These are phyloP conservation scores for Cotesia typhae DNA, from an alignment of 1,140 invertebrate genomes.

Conservation along the genomic window DNA sequence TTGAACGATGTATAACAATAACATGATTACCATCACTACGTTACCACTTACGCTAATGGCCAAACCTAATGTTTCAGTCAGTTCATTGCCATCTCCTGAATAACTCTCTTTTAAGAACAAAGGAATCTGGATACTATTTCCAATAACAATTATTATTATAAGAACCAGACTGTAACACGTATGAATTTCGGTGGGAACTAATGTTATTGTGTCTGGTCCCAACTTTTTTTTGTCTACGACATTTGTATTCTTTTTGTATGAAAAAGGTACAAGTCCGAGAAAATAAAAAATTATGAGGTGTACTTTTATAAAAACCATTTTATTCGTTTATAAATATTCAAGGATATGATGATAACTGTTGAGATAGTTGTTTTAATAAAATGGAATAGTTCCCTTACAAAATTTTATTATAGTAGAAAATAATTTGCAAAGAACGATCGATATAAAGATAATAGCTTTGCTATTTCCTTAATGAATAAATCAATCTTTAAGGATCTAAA, in stretches of 20 bases:
- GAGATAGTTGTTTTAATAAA: no score
- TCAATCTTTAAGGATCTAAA: no score
- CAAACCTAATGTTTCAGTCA: neutral
- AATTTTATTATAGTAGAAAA: no score
- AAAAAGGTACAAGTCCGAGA: neutral
- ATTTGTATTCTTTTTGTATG: neutral
- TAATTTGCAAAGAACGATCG: no score
- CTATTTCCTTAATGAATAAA: no score
- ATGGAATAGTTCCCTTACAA: no score
- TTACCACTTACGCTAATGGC: neutral
- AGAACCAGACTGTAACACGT: neutral
- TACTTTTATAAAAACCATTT: neutral
- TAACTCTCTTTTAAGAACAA: neutral
- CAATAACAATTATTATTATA: neutral
- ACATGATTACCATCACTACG: neutral
- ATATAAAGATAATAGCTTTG: no score
- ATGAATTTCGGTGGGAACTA: neutral
- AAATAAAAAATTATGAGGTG: neutral
- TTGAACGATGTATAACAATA: neutral
- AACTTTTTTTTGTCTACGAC: neutral
- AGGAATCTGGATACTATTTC: neutral
- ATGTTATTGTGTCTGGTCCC: neutral
- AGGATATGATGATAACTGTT: no score
- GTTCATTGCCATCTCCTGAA: neutral
- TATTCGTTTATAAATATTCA: neutral